Percentiles rank a stretch among this genome's conserved stretches.
These are phyloP conservation scores for Phoxinus dragarum DNA, from an alignment of 2,797 vertebrate genomes.

Conservation along the genomic window DNA sequence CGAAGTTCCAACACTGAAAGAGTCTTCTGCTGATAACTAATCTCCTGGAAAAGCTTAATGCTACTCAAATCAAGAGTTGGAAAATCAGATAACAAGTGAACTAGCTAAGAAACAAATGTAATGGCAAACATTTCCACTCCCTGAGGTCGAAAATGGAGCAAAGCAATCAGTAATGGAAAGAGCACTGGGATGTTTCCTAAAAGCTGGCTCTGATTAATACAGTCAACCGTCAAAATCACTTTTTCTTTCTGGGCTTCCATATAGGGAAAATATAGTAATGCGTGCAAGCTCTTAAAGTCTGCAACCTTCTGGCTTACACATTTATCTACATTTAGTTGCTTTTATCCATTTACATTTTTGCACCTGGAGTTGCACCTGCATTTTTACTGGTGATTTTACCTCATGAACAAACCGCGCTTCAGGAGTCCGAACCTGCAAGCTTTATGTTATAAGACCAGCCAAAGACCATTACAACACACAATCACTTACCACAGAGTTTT, in stretches of 20 bases:
- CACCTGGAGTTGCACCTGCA: background rate
- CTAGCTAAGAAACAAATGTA: conserved; percentile 32
- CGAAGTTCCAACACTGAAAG: background rate
- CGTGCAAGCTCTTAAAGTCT: background rate
- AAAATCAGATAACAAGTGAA: conserved; percentile 40
- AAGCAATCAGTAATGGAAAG: conserved; percentile 53
- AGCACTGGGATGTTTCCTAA: conserved; percentile 43
- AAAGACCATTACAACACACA: background rate
- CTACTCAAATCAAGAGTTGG: conserved; percentile 32
- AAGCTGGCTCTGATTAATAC: conserved; percentile 43
- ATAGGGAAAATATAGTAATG: background rate
- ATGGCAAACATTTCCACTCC: conserved; percentile 51
- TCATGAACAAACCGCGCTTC: background rate
- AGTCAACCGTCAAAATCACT: conserved; percentile 14
- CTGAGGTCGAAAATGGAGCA: conserved; percentile 49
- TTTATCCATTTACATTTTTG: background rate
- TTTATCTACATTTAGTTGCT: background rate
- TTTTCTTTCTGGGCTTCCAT: conserved; percentile 7
- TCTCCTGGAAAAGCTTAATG: background rate
- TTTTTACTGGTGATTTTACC: background rate
- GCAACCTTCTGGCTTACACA: background rate
- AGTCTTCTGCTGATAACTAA: background rate
- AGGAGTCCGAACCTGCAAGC: background rate
- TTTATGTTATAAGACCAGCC: background rate
- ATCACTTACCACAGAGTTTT: background rate